phyloP scores from a whole-genome alignment of 1,140 invertebrate species.

The Phortica variegata region DNA sequence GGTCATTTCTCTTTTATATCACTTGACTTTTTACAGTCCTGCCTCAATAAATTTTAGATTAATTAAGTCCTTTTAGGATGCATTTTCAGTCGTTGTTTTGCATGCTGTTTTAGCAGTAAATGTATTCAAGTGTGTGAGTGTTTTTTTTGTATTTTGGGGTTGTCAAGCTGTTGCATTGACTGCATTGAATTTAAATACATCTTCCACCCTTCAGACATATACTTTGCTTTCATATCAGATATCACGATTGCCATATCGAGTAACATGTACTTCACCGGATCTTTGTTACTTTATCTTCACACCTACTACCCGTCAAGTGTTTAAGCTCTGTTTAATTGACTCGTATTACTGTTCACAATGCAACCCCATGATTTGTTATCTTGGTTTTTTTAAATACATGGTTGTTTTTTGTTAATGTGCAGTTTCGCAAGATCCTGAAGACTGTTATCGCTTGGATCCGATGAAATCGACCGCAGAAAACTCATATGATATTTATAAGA shows the following conservation, averaged over 20 bases:
- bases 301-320: background rate
- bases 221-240: too few species aligned
- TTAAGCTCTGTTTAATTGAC: background rate
- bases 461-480: slow-evolving; percentile 45
- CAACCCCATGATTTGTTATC: background rate
- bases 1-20: too few species aligned
- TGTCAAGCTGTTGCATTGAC: too few species aligned
- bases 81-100: too few species aligned
- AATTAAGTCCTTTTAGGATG: too few species aligned
- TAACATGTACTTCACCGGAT: background rate
- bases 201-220: too few species aligned
- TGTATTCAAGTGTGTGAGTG: too few species aligned
- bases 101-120: too few species aligned
- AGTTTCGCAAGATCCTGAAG: slow-evolving; percentile 52
- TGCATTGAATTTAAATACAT: too few species aligned
- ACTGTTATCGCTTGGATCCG: slow-evolving; percentile 48
- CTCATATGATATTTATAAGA: slow-evolving; percentile 49
- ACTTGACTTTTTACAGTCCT: too few species aligned
- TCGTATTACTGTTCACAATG: background rate
- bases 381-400: background rate
- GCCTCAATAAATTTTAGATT: too few species aligned
- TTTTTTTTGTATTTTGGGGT: background rate
- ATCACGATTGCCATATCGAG: too few species aligned
- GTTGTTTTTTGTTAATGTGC: slow-evolving; percentile 10
- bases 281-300: background rate